These are phyloP conservation scores for Pteruthius melanotis DNA, from an alignment of 2,113 vertebrate species.

Conservation along the genomic window DNA sequence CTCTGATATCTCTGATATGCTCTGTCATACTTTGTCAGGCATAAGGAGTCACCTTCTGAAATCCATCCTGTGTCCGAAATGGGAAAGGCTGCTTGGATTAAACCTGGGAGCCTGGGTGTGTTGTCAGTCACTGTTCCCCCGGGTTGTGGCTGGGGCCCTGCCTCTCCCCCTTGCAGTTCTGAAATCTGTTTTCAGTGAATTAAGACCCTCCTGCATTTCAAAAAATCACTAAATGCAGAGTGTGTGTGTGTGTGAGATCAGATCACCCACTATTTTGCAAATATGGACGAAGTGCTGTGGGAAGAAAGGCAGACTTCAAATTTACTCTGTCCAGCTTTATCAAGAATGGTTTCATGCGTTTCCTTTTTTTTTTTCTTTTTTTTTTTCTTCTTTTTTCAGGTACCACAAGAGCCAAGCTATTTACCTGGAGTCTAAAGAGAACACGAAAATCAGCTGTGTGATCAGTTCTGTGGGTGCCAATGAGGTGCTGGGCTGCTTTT, in stretches of 20 bases:
- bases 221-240: not conserved
- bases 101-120: not conserved
- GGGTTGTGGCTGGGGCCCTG: not conserved
- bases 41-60: not conserved
- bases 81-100: not conserved
- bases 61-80: not conserved
- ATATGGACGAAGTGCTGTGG: not conserved
- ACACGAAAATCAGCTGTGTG: conserved; percentile 97
- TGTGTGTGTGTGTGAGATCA: not conserved
- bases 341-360: not conserved
- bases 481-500: conserved; percentile 77
- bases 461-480: conserved; percentile 97
- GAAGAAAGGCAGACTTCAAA: not conserved
- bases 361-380: too few relatives aligned
- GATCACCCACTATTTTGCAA: not conserved
- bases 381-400: conserved; percentile 67
- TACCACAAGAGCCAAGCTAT: conserved; percentile 99
- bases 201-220: not conserved
- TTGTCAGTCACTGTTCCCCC: not conserved
- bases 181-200: not conserved
- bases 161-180: not conserved
- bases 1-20: not conserved
- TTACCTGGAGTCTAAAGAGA: conserved; percentile 97
- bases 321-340: not conserved
- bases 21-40: not conserved